A percentile compares a stretch with the other conserved stretches of the same genome.
Evolutionary conservation across 1,140 invertebrate genomes (phyloP).

Genomic region (Glossosoma conforme): DNA sequence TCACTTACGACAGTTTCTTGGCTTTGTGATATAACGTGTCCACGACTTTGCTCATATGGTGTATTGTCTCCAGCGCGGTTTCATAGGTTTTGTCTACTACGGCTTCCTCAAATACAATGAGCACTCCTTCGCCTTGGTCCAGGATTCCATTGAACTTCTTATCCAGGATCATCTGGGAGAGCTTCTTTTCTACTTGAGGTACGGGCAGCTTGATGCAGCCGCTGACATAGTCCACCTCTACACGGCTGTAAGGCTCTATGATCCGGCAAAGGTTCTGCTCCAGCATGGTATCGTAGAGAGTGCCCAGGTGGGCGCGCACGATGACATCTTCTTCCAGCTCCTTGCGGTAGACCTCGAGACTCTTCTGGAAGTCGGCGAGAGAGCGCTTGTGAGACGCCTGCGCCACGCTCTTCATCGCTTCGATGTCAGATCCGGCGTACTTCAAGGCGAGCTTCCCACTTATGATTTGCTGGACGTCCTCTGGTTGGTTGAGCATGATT

Average conservation of each 20-base stretch:
- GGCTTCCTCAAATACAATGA: constrained; percentile 96
- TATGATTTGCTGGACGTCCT: constrained; percentile 94
- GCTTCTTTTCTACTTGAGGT: constrained; percentile 93
- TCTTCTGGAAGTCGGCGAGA: constrained; percentile 89
- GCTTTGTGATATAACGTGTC: constrained; percentile 98
- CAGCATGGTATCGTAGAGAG: constrained; percentile 96
- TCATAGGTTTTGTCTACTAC: constrained; percentile 96
- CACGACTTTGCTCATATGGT: constrained; percentile 98
- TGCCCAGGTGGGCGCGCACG: constrained; percentile 91
- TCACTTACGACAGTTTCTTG: constrained; percentile 89
- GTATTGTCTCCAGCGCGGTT: constrained; percentile 93
- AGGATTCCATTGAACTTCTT: constrained; percentile 95
- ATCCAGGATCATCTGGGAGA: constrained; percentile 99
- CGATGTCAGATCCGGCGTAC: constrained; percentile 91
- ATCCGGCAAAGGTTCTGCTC: constrained; percentile 98
- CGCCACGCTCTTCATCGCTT: constrained; percentile 97
- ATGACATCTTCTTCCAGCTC: constrained; percentile 96
- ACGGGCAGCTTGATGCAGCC: constrained; percentile 77
- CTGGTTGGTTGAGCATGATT: constrained; percentile 94
- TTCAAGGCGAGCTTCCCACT: constrained; percentile 96
- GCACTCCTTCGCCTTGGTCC: constrained; percentile 94
- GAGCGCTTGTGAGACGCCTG: constrained; percentile 94
- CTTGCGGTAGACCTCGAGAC: constrained; percentile 78
- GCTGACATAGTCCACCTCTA: constrained; percentile 72
- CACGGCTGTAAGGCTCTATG: constrained; percentile 97